Base-by-base conservation (phyloP, 2,113 vertebrate species). In the Rynchops niger region DNA sequence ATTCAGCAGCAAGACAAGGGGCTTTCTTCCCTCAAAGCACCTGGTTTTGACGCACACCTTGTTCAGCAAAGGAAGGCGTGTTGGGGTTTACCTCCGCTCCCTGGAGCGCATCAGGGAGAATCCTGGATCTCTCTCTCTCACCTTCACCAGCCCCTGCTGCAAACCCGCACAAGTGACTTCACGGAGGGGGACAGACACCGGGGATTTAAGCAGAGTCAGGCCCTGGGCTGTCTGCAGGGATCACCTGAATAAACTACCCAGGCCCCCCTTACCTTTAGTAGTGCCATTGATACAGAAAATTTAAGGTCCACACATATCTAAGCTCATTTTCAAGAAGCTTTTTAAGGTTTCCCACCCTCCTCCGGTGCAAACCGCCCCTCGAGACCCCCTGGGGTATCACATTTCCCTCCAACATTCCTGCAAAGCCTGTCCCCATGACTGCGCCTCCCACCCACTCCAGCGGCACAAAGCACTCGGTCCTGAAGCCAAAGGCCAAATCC, bases 281-380 rank as follows among this genome's bases (percentile, higher is more conserved):
- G 15, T 1, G 6, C 38, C 5, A 15, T 5, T 22, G 27, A 2
- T 0, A 22, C 1, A 20, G 25, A 10, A 56, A 19, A 21, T 2
- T 13, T n/a, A 6, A 45, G 13, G 34, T 26, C 22, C 42, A 15
- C 10, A 1, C 0, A 7, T 0, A 2, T 20, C 30, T 3, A 3
- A 40, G 40, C 63, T 70, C 67, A 2, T 32, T 52, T 23, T 12
- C 34, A 36, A 32, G 40, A 2, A 29, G 56, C 17, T 12, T 55
- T 55, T 59, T 2, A 3, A 40, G 25, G 58, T 34, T 65, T n/a
- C 66, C 49, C 0, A 30, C 9, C 9, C 49, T 61, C 50, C 30
- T 9, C 25, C 9, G n/a, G 86, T 8, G 34, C 38, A 19, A 66
- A 5, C 3, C 0, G 11, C 6, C 26, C 2, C 0, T 1, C 5